A percentile compares a stretch with the other conserved stretches of the same genome.
These are phyloP conservation scores for Stratiomys singularior DNA, from an alignment of 2,888 invertebrate genomes.

Conservation along the genomic window DNA sequence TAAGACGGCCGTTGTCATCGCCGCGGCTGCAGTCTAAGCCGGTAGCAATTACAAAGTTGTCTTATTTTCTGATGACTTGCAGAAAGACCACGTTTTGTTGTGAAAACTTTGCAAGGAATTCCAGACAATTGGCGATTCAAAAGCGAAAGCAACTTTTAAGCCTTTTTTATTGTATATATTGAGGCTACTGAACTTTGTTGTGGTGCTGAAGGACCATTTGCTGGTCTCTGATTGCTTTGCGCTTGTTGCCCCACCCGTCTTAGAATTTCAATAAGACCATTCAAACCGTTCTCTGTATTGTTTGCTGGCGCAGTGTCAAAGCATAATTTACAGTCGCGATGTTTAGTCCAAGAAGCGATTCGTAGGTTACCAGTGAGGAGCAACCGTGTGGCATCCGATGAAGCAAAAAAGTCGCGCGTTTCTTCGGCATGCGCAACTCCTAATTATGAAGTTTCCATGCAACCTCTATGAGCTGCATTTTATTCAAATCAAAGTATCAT, in stretches of 20 bases:
- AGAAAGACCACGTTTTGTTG: conserved; percentile 4
- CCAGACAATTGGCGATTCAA: conserved; percentile 12
- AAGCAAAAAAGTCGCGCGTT: not conserved
- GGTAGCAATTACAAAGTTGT: conserved; percentile 39
- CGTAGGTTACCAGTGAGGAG: not conserved
- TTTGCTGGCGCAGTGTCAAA: not conserved
- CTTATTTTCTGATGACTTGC: conserved; percentile 38
- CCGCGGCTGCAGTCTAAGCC: not conserved
- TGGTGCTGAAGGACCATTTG: not conserved
- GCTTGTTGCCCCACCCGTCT: not conserved
- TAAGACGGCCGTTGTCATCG: conserved; percentile 26
- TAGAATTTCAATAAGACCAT: not conserved
- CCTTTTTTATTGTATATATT: not conserved
- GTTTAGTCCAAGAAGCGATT: not conserved
- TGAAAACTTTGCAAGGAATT: conserved; percentile 33
- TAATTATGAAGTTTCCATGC: not conserved
- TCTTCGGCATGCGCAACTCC: not conserved
- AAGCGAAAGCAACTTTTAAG: conserved; percentile 33
- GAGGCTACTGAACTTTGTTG: conserved; percentile 34
- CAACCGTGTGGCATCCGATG: not conserved
- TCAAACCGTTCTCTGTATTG: not conserved
- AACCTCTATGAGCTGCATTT: no score
- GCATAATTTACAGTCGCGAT: not conserved
- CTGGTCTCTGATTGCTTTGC: not conserved
- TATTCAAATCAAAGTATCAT: no score